Evolutionary conservation across 2,797 vertebrate species (phyloP).

Genomic region (Pangasius larnaudii): DNA sequence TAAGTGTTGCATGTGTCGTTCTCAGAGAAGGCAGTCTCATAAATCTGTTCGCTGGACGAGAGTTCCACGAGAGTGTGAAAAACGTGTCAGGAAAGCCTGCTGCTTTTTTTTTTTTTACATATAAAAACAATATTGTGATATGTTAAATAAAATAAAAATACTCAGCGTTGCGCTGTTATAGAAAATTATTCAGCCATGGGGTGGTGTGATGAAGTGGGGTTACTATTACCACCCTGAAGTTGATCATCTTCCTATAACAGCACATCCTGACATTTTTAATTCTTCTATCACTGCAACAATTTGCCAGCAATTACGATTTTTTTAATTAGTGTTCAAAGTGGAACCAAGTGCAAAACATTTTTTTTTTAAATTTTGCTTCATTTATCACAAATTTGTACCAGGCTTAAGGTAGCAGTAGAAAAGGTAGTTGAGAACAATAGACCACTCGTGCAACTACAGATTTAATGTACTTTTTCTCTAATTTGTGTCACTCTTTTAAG

Average conservation of each 20-base stretch:
- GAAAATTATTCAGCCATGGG: background rate
- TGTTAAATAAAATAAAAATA: background rate
- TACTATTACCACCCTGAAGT: background rate
- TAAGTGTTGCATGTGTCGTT: conserved; percentile 20
- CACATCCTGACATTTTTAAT: background rate
- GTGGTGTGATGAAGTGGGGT: background rate
- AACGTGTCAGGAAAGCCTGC: conserved; percentile 29
- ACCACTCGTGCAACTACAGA: background rate
- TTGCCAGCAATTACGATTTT: background rate
- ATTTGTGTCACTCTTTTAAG: background rate
- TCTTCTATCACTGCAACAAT: background rate
- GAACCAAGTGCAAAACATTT: background rate
- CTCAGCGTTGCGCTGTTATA: no score
- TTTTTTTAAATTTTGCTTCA: background rate
- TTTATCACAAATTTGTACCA: background rate
- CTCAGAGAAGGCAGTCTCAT: background rate
- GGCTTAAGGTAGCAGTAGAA: background rate
- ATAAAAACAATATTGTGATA: conserved; percentile 11
- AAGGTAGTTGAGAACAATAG: background rate
- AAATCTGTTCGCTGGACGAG: conserved; percentile 25
- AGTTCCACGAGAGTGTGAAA: conserved; percentile 21
- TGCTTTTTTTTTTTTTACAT: background rate
- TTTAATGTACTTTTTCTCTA: background rate
- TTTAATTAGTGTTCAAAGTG: background rate
- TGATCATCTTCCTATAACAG: background rate